Evolutionary conservation across 2,113 vertebrate genomes (phyloP), one percentile per base, ranked within the genome.

Genomic region (Oenanthe melanoleuca): DNA sequence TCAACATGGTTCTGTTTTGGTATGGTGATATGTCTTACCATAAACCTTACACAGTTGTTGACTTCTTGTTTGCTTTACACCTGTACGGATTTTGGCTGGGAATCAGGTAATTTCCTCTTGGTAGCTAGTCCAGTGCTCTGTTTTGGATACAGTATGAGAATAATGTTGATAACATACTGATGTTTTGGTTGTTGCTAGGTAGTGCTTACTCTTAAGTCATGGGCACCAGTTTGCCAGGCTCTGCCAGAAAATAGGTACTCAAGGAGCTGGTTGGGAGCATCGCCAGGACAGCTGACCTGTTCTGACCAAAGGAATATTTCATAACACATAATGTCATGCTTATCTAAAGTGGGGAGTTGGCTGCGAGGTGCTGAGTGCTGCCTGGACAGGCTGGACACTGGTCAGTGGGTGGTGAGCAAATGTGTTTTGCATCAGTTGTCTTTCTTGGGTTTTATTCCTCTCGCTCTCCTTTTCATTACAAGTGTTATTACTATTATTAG

Each of bases 51-150:
- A 69, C 14, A 67, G 4, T 28, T 67, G 29, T 80, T 52, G 59
- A 52, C 11, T 85, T 88, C 44, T 49, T 91, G 28, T 90, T 92
- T 92, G 49, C 37, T 61, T 91, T 52, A 33, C 34, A 72, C 37
- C 24, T 50, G 28, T 52, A 37, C 15, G 65, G 21, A 6, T 60
- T 72, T 38, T 65, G 66, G 8, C 5, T n/a, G 47, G 13, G 24
- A 45, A 24, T 50, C 49, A 14, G 37, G 23, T 38, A 23, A 25
- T 66, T 78, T 84, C 52, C 28, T 72, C 42, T 29, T 59, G 11
- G 12, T 52, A 59, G 33, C 23, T 71, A 9, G 16, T 38, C 49
- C 37, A 79, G 24, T 72, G 45, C 21, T 85, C 28, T 72, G 38
- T 53, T 79, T 45, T 59, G 29, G 72, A 19, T 53, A 79, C 52